Percentiles rank a stretch among this genome's conserved stretches.
Conservation (phyloP, 2,888 invertebrate genomes). For the Odontocerum albicorne region DNA sequence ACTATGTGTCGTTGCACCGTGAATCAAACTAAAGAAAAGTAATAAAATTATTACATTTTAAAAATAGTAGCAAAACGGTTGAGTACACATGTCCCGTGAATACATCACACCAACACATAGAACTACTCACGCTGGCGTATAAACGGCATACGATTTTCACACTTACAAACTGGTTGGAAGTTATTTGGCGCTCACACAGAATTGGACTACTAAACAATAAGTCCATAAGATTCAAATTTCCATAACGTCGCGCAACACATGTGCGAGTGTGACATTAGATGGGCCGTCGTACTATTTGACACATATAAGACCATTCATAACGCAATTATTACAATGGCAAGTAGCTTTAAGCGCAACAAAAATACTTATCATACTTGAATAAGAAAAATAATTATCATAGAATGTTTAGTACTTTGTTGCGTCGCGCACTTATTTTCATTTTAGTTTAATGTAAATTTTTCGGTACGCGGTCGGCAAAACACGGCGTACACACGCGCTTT, state of each 20-base stretch:
- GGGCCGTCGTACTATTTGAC: slow-evolving; percentile 6
- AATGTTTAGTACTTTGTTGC: background rate
- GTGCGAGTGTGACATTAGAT: slow-evolving; percentile 14
- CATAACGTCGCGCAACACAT: slow-evolving; percentile 9
- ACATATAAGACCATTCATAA: slow-evolving; percentile 4
- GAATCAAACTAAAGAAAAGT: too few relatives aligned
- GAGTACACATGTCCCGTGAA: too few relatives aligned
- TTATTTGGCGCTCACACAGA: slow-evolving; percentile 18
- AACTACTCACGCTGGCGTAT: slow-evolving; percentile 19
- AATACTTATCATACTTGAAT: too few relatives aligned
- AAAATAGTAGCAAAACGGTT: too few relatives aligned
- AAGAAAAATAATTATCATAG: too few relatives aligned
- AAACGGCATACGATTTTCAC: slow-evolving; percentile 17
- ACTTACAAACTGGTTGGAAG: too few relatives aligned
- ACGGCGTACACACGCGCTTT: slow-evolving; percentile 8
- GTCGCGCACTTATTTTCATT: background rate
- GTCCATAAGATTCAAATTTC: slow-evolving; percentile 15
- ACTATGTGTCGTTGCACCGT: too few relatives aligned
- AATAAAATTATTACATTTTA: too few relatives aligned
- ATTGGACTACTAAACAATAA: slow-evolving; percentile 4
- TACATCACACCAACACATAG: too few relatives aligned
- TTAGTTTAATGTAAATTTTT: background rate
- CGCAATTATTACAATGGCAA: background rate
- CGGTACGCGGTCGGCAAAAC: too few relatives aligned
- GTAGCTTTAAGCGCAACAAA: background rate